These are phyloP conservation scores for Octopus bimaculoides DNA, from an alignment of 1,140 invertebrate species.

Conservation along the genomic window DNA sequence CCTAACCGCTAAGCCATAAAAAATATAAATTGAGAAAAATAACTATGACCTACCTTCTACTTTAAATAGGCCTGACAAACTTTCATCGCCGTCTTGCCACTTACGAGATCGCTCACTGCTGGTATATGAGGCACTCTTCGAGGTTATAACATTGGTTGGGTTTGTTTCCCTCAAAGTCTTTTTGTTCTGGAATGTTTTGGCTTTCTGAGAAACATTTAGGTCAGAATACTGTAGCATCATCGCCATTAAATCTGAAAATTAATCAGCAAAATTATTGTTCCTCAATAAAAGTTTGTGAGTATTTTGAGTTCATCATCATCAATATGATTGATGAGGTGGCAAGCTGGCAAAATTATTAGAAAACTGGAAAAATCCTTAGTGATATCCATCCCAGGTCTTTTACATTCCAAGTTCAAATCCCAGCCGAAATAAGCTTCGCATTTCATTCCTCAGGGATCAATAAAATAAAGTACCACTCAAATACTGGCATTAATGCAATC, in stretches of 20 bases:
- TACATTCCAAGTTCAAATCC: too few species aligned
- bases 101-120: slow-evolving; percentile 37
- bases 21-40: background rate
- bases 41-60: slow-evolving; percentile 21
- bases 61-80: slow-evolving; percentile 35
- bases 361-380: too few species aligned
- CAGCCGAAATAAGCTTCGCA: too few species aligned
- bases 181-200: slow-evolving; percentile 41
- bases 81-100: slow-evolving; percentile 35
- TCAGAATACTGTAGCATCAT: slow-evolving; percentile 50
- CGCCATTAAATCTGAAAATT: slow-evolving; percentile 34
- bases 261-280: too few species aligned
- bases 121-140: slow-evolving; percentile 19
- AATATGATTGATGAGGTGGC: too few species aligned
- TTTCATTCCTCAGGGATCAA: too few species aligned
- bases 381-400: too few species aligned
- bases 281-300: too few species aligned
- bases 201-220: slow-evolving; percentile 38
- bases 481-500: too few species aligned
- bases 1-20: slow-evolving; percentile 5
- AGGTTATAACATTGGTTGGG: slow-evolving; percentile 17
- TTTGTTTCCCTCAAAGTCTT: slow-evolving; percentile 36
- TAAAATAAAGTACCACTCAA: too few species aligned
- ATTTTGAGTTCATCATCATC: too few species aligned
- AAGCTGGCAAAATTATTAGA: too few species aligned